These are phyloP conservation scores for Astyanax mexicanus DNA, from an alignment of 2,797 vertebrate species.

Conservation along the genomic window DNA sequence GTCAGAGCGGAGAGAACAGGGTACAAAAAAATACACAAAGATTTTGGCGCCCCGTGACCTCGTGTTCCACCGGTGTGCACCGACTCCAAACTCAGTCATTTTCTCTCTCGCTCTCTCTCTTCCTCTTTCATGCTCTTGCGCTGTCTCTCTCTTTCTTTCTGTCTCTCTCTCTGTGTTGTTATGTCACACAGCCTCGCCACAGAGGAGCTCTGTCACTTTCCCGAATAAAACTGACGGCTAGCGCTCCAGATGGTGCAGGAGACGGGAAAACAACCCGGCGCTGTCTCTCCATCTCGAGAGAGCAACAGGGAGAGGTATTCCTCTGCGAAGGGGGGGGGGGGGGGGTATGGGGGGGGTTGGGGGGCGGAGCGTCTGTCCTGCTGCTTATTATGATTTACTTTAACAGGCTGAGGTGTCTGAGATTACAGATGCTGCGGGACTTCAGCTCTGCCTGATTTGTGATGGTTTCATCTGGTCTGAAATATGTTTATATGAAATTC, in stretches of 20 bases:
- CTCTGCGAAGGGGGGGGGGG: slow-evolving; percentile 14
- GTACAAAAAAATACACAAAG: background rate
- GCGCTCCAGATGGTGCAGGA: slow-evolving; percentile 47
- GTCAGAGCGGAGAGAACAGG: slow-evolving; percentile 7
- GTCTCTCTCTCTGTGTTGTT: background rate
- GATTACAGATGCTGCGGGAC: slow-evolving; percentile 21
- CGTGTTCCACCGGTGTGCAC: background rate
- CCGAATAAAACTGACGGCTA: slow-evolving; percentile 33
- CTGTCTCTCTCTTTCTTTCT: no score
- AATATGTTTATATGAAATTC: background rate
- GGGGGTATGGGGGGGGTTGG: background rate
- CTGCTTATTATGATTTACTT: slow-evolving; percentile 27
- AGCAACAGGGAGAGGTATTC: slow-evolving; percentile 1
- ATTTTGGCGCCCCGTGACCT: background rate
- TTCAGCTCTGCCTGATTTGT: slow-evolving; percentile 20
- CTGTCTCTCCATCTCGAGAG: slow-evolving; percentile 15
- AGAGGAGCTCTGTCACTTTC: slow-evolving; percentile 31
- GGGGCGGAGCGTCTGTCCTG: slow-evolving; percentile 6
- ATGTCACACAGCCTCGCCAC: slow-evolving; percentile 20
- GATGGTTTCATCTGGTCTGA: slow-evolving; percentile 34
- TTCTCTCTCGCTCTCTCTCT: background rate
- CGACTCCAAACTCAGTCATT: background rate
- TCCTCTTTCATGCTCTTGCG: no score
- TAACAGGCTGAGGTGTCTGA: slow-evolving; percentile 17
- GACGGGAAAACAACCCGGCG: slow-evolving; percentile 23